Conservation (phyloP, 2,797 vertebrate genomes). For the Acrossocheilus wenchowensis region DNA sequence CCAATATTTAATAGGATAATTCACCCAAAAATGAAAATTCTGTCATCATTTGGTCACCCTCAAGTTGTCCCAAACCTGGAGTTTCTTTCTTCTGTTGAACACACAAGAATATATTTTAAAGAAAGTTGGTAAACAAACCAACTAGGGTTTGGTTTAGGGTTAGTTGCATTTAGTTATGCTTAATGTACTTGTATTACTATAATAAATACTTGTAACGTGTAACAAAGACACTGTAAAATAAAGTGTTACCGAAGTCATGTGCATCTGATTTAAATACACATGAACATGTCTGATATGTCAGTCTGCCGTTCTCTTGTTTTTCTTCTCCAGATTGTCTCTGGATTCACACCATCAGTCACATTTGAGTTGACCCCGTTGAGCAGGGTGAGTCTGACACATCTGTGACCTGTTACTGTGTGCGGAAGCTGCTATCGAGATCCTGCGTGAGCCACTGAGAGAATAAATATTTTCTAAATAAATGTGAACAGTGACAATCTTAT, state of each 20-base stretch:
- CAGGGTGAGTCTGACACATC: conserved; percentile 70
- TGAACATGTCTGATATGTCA: not conserved
- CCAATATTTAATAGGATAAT: no score
- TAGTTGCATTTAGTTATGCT: no score
- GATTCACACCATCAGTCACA: conserved; percentile 68
- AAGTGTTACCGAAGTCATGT: not conserved
- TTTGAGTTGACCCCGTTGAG: conserved; percentile 77
- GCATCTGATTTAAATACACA: not conserved
- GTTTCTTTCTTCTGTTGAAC: no score
- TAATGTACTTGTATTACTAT: no score
- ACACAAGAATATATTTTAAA: no score
- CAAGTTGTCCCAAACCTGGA: no score
- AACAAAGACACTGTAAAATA: no score
- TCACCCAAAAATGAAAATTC: no score
- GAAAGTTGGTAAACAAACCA: no score
- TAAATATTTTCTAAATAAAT: not conserved
- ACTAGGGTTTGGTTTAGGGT: no score
- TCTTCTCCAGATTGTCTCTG: conserved; percentile 36
- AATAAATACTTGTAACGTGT: no score
- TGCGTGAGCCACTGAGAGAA: not conserved
- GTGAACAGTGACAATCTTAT: not conserved
- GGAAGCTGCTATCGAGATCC: not conserved
- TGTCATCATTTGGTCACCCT: no score
- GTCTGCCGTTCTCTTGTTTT: not conserved
- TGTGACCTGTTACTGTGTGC: not conserved